phyloP scores from a whole-genome alignment of 2,113 vertebrate genomes.

The Ursus arctos region DNA sequence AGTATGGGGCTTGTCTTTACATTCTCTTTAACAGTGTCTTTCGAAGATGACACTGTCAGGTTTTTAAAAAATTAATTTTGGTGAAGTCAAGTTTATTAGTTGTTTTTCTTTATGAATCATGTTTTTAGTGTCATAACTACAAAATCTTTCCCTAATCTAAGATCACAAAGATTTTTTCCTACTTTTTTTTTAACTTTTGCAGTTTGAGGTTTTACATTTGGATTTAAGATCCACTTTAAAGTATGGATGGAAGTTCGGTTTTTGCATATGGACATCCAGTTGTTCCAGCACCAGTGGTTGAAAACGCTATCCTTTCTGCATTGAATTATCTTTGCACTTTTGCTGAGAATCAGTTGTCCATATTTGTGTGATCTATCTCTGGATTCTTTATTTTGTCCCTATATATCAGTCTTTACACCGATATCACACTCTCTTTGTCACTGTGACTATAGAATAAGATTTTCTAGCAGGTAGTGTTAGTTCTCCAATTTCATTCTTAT shows the following conservation, averaged over 20 bases:
- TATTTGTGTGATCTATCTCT: background rate
- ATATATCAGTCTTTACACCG: background rate
- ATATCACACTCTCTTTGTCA: background rate
- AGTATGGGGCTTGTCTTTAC: background rate
- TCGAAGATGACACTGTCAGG: background rate
- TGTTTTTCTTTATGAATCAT: background rate
- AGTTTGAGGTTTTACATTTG: background rate
- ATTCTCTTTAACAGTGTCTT: background rate
- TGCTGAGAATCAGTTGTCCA: background rate
- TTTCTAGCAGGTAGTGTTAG: background rate
- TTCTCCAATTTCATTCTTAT: slow-evolving; percentile 7
- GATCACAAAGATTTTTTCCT: background rate
- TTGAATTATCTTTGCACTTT: background rate
- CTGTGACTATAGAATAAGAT: background rate
- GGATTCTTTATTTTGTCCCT: background rate
- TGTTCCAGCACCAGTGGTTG: background rate
- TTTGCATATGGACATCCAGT: background rate
- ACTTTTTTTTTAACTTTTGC: background rate
- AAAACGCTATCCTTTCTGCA: background rate
- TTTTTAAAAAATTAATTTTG: background rate
- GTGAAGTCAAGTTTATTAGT: background rate
- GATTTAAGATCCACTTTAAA: background rate
- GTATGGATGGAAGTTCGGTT: background rate
- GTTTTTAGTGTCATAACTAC: background rate
- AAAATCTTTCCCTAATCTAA: background rate